phyloP scores from a whole-genome alignment of 2,888 invertebrate genomes.

The Alloscopus bannaensis region DNA sequence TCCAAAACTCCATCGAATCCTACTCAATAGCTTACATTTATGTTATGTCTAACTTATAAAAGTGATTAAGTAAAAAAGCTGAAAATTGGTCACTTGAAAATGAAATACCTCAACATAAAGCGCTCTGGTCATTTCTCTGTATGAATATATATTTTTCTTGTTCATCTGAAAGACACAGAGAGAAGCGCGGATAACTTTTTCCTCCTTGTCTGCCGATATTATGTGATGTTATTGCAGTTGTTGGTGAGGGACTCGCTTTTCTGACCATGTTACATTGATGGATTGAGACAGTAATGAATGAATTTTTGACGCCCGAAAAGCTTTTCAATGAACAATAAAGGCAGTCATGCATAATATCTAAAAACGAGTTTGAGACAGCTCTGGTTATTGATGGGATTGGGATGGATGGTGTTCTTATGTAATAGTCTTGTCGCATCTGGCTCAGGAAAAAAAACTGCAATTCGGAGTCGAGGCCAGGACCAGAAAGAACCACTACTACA shows the following conservation, averaged over 20 bases:
- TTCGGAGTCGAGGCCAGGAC: no score
- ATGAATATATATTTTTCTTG: slow-evolving; percentile 5
- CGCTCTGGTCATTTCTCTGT: slow-evolving; percentile 22
- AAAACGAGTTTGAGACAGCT: slow-evolving; percentile 61
- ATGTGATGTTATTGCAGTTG: slow-evolving; percentile 24
- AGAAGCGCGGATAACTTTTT: not conserved
- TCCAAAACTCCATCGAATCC: no score
- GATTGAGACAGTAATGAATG: slow-evolving; percentile 61
- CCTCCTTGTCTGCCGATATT: not conserved
- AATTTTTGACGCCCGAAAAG: slow-evolving; percentile 58
- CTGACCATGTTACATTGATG: slow-evolving; percentile 52
- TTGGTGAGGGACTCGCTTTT: slow-evolving; percentile 23
- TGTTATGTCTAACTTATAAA: no score
- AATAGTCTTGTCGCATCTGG: slow-evolving; percentile 13
- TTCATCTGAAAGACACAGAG: not conserved
- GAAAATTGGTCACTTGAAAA: slow-evolving; percentile 7
- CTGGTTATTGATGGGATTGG: slow-evolving; percentile 57
- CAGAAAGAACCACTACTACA: no score
- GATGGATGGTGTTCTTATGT: slow-evolving; percentile 44
- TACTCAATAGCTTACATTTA: no score
- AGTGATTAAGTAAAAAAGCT: slow-evolving; percentile 3
- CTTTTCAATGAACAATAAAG: slow-evolving; percentile 63
- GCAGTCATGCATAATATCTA: slow-evolving; percentile 56
- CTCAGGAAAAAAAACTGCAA: not conserved
- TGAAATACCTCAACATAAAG: not conserved